These are phyloP conservation scores for Megaleporinus macrocephalus DNA, from an alignment of 2,113 vertebrate species.

Conservation along the genomic window DNA sequence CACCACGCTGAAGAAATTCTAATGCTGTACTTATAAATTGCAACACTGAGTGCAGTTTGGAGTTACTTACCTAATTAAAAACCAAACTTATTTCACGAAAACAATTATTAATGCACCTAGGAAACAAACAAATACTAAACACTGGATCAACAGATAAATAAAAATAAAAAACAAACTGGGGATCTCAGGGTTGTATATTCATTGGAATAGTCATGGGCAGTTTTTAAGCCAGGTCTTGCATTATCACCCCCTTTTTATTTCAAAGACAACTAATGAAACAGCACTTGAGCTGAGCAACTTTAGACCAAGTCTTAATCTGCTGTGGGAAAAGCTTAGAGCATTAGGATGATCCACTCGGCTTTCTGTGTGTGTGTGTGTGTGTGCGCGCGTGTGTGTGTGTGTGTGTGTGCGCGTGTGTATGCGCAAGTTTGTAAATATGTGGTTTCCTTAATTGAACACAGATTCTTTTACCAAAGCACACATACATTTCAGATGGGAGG, in stretches of 20 bases:
- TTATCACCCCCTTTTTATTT: not conserved
- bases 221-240: not conserved
- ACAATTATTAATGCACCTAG: no score
- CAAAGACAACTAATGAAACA: no score
- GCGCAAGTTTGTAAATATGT: conserved; percentile 40
- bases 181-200: no score
- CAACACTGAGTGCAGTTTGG: no score
- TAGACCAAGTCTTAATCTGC: conserved; percentile 3
- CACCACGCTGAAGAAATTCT: no score
- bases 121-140: no score
- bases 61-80: no score
- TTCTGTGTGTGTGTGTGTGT: not conserved
- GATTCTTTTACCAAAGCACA: conserved; percentile 28
- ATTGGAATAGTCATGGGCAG: not conserved
- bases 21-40: no score
- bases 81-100: no score
- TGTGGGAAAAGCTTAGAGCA: conserved; percentile 13
- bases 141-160: no score
- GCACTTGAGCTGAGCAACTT: no score
- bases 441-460: conserved; percentile 41
- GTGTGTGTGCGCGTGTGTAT: conserved; percentile 49
- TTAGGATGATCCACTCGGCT: conserved; percentile 12
- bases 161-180: no score
- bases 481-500: conserved; percentile 19
- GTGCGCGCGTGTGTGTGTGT: conserved; percentile 43